Evolutionary conservation across 2,797 vertebrate species (phyloP), one percentile per base, ranked within the genome.

Genomic region (Hipposideros larvatus): DNA sequence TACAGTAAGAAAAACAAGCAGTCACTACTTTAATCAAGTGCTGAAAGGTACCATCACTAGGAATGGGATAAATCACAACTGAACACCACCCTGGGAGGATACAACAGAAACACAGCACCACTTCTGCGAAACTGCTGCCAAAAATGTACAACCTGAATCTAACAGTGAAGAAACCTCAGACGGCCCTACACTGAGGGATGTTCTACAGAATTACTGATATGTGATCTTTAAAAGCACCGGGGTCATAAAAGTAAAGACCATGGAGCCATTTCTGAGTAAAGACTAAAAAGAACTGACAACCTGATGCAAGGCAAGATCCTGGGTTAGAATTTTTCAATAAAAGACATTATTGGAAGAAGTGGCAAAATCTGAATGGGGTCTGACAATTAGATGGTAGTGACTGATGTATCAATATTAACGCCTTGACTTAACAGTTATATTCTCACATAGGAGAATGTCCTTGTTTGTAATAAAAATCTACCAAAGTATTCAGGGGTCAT

Each of bases 181-280:
- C 26, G 80, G 70, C 68, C 4, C 18, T 22, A 80, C 82, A 86
- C 2, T n/a, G 11, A 34, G 6, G 22, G 16, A 37, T 9, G 11
- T 26, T 66, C 74, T 82, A 57, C 31, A 75, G 70, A 71, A 74
- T 57, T 80, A 83, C 8, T 66, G 15, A n/a, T 34, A 91, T 8
- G n/a, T 57, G 59, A 90, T 83, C 31, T 57, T 71, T 34, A 83
- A 88, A 95, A 91, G 34, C 57, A 80, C 55, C 24, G 48, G 61
- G 31, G 24, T 46, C 28, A 48, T 41, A 55, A 91, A 94, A 66
- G 53, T 55, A 37, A 79, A 85, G 43, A 66, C 7, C 15, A 9
- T 87, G 70, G 48, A 78, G 7, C 5, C 46, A 65, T 57, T 87
- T n/a, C 6, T 59, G 22, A 28, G 22, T 18, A 61, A 87, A 75